Evolutionary conservation across 2,113 vertebrate species (phyloP).

Genomic region (Chaenogobius annularis): DNA sequence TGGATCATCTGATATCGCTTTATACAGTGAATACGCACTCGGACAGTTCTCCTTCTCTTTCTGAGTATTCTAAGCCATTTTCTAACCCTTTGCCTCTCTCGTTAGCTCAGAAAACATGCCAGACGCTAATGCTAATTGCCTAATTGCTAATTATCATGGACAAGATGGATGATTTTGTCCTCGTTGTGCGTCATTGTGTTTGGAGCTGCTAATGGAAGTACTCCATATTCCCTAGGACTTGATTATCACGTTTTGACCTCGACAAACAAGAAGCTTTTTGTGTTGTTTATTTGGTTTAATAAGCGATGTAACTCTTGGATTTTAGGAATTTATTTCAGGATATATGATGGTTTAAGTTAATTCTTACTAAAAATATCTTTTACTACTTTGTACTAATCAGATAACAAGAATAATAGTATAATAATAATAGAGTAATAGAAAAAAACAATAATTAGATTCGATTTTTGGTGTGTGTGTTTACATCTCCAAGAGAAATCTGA

Average conservation of each 20-base stretch:
- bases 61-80: slow-evolving; percentile 7
- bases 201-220: neutral
- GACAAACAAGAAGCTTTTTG: neutral
- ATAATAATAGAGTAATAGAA: too few species aligned
- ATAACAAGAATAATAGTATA: too few species aligned
- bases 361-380: too few species aligned
- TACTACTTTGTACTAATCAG: too few species aligned
- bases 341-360: neutral
- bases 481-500: too few species aligned
- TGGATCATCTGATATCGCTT: slow-evolving; percentile 27
- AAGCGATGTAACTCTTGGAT: neutral
- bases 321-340: neutral
- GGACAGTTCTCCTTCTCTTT: slow-evolving; percentile 36
- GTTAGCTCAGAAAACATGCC: slow-evolving; percentile 22
- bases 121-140: slow-evolving; percentile 29
- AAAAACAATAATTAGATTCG: too few species aligned
- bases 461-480: too few species aligned
- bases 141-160: slow-evolving; percentile 30
- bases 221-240: neutral
- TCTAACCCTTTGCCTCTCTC: slow-evolving; percentile 7
- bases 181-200: slow-evolving; percentile 1
- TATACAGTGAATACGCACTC: slow-evolving; percentile 1
- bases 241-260: neutral
- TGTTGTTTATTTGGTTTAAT: neutral
- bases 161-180: slow-evolving; percentile 6